A percentile compares a stretch with the other conserved stretches of the same genome.
Conservation (phyloP, 2,797 vertebrate species). For the Dryobates pubescens region DNA sequence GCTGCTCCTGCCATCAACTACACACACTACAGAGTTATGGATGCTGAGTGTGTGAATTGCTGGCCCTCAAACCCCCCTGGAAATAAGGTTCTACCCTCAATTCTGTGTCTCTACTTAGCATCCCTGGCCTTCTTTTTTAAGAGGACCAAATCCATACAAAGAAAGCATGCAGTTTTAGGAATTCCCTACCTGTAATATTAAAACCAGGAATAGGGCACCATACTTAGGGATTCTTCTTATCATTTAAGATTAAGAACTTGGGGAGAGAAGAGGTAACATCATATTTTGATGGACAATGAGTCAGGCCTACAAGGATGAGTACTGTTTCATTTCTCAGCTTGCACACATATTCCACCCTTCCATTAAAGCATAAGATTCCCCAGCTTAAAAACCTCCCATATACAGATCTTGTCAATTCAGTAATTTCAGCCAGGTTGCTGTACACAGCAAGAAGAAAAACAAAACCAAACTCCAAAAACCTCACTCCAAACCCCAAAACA, state of each 20-base stretch:
- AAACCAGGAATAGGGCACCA: not conserved
- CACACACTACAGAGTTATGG: not conserved
- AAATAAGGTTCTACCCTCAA: not conserved
- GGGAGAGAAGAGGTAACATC: not conserved
- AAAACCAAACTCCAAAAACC: not conserved
- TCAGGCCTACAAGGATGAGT: not conserved
- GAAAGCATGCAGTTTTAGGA: not conserved
- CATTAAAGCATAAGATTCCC: not conserved
- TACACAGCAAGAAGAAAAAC: not conserved
- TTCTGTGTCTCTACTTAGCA: not conserved
- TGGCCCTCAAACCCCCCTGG: not conserved
- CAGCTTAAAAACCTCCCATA: not conserved
- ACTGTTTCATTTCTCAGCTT: not conserved
- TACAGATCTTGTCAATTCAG: not conserved
- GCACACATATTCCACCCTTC: not conserved
- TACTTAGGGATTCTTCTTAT: not conserved
- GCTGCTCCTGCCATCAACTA: not conserved
- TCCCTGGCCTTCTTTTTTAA: not conserved
- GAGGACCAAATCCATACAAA: not conserved
- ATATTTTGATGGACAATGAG: not conserved
- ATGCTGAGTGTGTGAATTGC: not conserved
- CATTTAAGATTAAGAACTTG: not conserved
- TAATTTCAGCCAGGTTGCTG: not conserved
- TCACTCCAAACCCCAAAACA: not conserved
- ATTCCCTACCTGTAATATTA: not conserved